Percentiles rank a stretch among this genome's conserved stretches.
These are phyloP conservation scores for Nymphalis c-album DNA, from an alignment of 2,888 invertebrate species.

Conservation along the genomic window DNA sequence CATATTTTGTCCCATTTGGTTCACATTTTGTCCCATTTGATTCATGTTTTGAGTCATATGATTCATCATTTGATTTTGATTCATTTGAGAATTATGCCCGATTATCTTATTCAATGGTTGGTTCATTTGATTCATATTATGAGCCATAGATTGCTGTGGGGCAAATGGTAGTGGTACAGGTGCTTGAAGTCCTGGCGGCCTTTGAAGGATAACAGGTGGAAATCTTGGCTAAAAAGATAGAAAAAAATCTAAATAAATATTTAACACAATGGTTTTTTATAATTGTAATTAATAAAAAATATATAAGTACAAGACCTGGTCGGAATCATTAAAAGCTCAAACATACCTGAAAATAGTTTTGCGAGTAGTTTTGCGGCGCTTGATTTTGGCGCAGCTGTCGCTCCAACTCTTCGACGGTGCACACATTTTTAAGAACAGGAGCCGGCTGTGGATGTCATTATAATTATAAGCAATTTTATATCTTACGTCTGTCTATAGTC, in stretches of 20 bases:
- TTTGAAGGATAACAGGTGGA: constrained; percentile 71
- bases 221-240: constrained; percentile 65
- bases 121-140: constrained; percentile 57
- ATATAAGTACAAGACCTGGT: too few species aligned
- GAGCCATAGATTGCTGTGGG: constrained; percentile 59
- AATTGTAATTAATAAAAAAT: too few species aligned
- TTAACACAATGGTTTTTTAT: too few species aligned
- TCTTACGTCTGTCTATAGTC: too few species aligned
- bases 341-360: constrained; percentile 65
- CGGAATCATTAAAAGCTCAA: background rate
- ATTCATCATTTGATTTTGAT: constrained; percentile 45
- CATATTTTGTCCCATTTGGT: constrained; percentile 42
- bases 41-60: constrained; percentile 43
- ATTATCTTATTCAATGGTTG: constrained; percentile 60
- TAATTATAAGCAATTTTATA: background rate
- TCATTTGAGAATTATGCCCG: constrained; percentile 47
- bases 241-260: background rate
- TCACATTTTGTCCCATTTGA: constrained; percentile 48
- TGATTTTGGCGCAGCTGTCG: constrained; percentile 82
- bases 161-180: constrained; percentile 71
- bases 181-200: constrained; percentile 71
- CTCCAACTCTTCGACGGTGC: constrained; percentile 88
- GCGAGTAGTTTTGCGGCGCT: constrained; percentile 53
- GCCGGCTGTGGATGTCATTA: constrained; percentile 45
- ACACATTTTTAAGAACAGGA: constrained; percentile 81